Evolutionary conservation across 2,113 vertebrate species (phyloP).

Genomic region (Antennarius striatus): DNA sequence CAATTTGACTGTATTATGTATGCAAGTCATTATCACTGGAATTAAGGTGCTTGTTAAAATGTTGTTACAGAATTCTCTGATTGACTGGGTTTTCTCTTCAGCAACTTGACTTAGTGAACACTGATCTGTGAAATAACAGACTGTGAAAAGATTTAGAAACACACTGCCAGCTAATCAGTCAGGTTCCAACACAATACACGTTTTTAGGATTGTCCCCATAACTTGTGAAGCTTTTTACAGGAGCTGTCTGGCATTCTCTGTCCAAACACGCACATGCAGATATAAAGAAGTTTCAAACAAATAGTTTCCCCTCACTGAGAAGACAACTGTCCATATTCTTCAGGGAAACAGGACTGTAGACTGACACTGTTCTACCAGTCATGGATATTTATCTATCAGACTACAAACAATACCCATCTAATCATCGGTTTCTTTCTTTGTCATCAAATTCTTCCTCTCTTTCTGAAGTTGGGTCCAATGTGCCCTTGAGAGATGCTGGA

Average conservation of each 20-base stretch:
- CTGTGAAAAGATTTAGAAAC: background rate
- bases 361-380: conserved; percentile 44
- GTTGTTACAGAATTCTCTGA: conserved; percentile 16
- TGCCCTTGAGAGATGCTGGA: conserved; percentile 21
- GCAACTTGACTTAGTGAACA: background rate
- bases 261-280: conserved; percentile 1
- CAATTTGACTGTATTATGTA: conserved; percentile 52
- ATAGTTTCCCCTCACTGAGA: conserved; percentile 35
- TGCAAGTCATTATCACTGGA: conserved; percentile 55
- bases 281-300: conserved; percentile 38
- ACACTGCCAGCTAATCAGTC: background rate
- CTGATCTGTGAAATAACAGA: too few relatives aligned
- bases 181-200: background rate
- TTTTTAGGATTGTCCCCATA: background rate
- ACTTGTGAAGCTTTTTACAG: conserved; percentile 19
- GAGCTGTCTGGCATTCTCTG: conserved; percentile 4
- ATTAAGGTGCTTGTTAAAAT: conserved; percentile 59
- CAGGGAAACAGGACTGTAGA: conserved; percentile 11
- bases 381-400: conserved; percentile 44
- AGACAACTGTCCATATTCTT: conserved; percentile 28
- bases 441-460: conserved; percentile 21
- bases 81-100: conserved; percentile 2
- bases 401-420: conserved; percentile 50
- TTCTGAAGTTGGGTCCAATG: conserved; percentile 19
- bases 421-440: conserved; percentile 33